These are phyloP conservation scores for Dryoscopus gambensis DNA, from an alignment of 2,113 vertebrate genomes.

Conservation along the genomic window DNA sequence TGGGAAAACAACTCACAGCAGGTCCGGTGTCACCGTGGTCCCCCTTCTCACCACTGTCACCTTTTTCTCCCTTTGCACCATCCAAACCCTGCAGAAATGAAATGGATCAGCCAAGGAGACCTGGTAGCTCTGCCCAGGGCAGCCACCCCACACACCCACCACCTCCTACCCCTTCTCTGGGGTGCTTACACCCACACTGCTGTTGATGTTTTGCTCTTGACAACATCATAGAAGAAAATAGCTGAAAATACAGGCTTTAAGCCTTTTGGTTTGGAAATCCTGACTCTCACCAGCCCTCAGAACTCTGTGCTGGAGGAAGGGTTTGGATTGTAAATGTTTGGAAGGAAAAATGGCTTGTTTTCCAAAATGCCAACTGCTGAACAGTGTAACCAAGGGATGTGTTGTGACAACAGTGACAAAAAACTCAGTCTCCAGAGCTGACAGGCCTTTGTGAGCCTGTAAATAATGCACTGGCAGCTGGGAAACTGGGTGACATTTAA, in stretches of 20 bases:
- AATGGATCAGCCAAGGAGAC: neutral
- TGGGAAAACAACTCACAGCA: slow-evolving; percentile 55
- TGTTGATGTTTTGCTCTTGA: neutral
- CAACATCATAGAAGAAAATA: neutral
- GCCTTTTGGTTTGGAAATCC: neutral
- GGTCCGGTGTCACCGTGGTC: slow-evolving; percentile 53
- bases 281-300: neutral
- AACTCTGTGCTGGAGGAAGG: neutral
- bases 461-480: slow-evolving; percentile 11
- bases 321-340: neutral
- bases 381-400: neutral
- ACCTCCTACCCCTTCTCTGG: neutral
- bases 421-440: neutral
- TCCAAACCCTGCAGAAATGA: slow-evolving; percentile 66
- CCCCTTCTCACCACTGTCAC: slow-evolving; percentile 65
- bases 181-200: neutral
- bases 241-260: neutral
- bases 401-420: neutral
- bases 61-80: slow-evolving; percentile 76
- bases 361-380: neutral
- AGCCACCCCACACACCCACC: accelerated
- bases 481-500: neutral
- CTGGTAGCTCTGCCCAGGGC: neutral
- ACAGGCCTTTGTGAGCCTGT: slow-evolving; percentile 23
- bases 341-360: neutral